phyloP scores from a whole-genome alignment of 2,113 vertebrate genomes.

The Pangasianodon hypophthalmus region DNA sequence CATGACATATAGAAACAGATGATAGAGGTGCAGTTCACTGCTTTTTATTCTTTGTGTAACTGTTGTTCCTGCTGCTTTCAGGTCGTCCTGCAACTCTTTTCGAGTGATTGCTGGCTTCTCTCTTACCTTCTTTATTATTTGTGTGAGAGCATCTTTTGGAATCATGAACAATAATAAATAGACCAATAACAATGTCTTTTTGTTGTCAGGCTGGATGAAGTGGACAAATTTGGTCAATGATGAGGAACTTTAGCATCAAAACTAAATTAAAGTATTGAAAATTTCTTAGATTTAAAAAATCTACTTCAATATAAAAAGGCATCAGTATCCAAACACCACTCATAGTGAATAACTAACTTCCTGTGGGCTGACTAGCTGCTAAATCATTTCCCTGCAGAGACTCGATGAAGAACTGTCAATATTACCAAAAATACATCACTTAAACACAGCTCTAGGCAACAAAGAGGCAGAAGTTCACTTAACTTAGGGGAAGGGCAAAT shows the following conservation, averaged over 20 bases:
- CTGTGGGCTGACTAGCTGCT: too few species aligned
- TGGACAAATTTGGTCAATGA: neutral
- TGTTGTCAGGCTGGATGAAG: neutral
- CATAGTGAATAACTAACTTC: neutral
- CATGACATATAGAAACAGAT: neutral
- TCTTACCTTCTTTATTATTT: neutral
- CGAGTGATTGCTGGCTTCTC: neutral
- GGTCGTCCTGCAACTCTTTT: neutral
- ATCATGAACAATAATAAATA: neutral
- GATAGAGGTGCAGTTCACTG: too few species aligned
- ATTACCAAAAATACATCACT: conserved; percentile 18
- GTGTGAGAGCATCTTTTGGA: too few species aligned
- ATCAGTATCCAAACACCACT: neutral
- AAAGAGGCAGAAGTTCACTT: neutral
- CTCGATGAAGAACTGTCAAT: neutral
- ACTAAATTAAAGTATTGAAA: conserved; percentile 4
- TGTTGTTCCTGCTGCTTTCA: neutral
- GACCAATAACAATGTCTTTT: neutral
- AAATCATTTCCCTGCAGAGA: neutral
- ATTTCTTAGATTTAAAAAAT: neutral
- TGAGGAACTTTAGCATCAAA: neutral
- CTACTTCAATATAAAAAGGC: neutral
- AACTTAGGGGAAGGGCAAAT: conserved; percentile 13
- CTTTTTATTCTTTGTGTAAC: neutral
- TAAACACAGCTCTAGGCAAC: conserved; percentile 13